Evolutionary conservation across 2,113 vertebrate genomes (phyloP).

Genomic region (Proterorhinus semilunaris): DNA sequence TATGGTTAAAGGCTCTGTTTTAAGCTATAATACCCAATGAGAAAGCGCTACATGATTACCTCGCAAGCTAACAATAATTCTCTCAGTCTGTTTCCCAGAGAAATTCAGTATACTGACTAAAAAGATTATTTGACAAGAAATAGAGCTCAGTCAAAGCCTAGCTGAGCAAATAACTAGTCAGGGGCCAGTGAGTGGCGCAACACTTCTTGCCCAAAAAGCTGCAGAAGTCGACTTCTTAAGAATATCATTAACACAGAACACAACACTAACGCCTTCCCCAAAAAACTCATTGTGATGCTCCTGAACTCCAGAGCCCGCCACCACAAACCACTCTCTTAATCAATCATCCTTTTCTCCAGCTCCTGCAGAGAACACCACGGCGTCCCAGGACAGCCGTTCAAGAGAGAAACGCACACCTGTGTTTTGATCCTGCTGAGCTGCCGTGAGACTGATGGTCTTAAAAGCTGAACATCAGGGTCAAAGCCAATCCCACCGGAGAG

Average conservation of each 20-base stretch:
- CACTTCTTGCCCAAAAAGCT: slow-evolving; percentile 21
- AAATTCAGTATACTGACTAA: too few species aligned
- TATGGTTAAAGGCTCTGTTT: neutral
- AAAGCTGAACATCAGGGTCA: slow-evolving; percentile 26
- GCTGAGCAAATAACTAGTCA: too few species aligned
- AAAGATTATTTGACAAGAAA: neutral
- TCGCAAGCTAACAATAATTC: too few species aligned
- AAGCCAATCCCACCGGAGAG: slow-evolving; percentile 20
- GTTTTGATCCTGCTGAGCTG: slow-evolving; percentile 18
- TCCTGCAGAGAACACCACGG: slow-evolving; percentile 7
- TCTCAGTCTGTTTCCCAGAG: too few species aligned
- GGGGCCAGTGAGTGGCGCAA: neutral
- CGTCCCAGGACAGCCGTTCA: slow-evolving; percentile 23
- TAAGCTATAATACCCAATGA: neutral
- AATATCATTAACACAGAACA: slow-evolving; percentile 15
- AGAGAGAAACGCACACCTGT: slow-evolving; percentile 23
- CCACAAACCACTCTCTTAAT: slow-evolving; percentile 25
- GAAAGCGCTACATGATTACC: too few species aligned
- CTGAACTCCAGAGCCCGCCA: slow-evolving; percentile 30
- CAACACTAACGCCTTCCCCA: neutral
- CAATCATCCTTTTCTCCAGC: slow-evolving; percentile 20
- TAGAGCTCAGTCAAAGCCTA: neutral
- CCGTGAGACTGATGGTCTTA: slow-evolving; percentile 13
- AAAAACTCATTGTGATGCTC: slow-evolving; percentile 25
- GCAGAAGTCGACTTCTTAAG: neutral